These are phyloP conservation scores for Trachops cirrhosus DNA, from an alignment of 2,797 vertebrate species.

Conservation along the genomic window DNA sequence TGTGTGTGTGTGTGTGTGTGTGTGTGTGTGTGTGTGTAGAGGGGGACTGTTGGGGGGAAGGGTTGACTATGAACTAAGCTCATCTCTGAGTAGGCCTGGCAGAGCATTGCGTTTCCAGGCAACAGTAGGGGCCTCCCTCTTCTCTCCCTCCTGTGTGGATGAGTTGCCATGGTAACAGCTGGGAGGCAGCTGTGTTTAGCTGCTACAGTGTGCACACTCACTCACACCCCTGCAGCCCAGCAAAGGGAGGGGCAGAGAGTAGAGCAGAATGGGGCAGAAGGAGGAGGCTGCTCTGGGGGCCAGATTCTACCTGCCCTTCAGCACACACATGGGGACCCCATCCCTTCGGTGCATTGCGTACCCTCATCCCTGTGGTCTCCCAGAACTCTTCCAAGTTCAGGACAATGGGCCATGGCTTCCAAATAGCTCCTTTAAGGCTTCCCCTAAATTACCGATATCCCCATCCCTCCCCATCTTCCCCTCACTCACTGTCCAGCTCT, in stretches of 20 bases:
- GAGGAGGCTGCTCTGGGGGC: background rate
- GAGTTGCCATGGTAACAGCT: constrained; percentile 77
- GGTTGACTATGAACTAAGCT: constrained; percentile 68
- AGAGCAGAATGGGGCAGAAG: background rate
- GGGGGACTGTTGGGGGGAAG: constrained; percentile 32
- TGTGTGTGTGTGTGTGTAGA: background rate
- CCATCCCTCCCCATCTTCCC: background rate
- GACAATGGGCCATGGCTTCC: constrained; percentile 53
- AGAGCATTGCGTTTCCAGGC: constrained; percentile 76
- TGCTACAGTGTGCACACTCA: constrained; percentile 65
- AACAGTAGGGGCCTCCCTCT: constrained; percentile 72
- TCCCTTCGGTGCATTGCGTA: too few relatives aligned
- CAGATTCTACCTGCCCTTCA: background rate
- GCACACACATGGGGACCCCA: background rate
- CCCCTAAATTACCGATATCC: background rate
- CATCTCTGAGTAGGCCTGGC: constrained; percentile 70
- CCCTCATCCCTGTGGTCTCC: background rate
- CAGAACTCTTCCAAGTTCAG: constrained; percentile 42
- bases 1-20: background rate
- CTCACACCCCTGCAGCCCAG: constrained; percentile 65
- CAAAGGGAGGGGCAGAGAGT: constrained; percentile 34
- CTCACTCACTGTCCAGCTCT: constrained; percentile 90
- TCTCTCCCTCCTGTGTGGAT: constrained; percentile 71
- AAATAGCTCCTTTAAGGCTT: background rate
- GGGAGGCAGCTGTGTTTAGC: constrained; percentile 78